Base-by-base conservation (phyloP, 2,797 vertebrate species). In the Sebastes variabilis region DNA sequence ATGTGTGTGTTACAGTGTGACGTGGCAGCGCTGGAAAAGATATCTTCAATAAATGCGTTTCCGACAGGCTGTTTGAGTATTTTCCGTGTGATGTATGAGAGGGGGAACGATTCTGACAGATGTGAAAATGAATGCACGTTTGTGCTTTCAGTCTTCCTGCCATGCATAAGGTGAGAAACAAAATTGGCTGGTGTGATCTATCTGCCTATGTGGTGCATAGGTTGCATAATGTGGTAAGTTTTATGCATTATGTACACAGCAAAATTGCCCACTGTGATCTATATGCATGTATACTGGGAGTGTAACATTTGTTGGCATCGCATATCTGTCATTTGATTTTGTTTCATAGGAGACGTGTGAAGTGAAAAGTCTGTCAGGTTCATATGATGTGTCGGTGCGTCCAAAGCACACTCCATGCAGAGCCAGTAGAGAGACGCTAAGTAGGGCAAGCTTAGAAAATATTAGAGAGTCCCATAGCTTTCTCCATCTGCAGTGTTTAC, bases 1-100 rank as follows among this genome's bases (percentile, higher is more conserved):
- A 42, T 61, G 55, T 24, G 60, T 34, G 14, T n/a, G 16, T 20
- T 56, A 10, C 7, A 46, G 49, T 49, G 58, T 38, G 38, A 66
- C 61, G n/a, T 24, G 24, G 10, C 27, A 12, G 7, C 16, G 12
- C 18, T 9, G 24, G 46, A 46, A 46, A 54, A 49, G 4, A 71
- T n/a, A 12, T 64, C 10, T 66, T 66, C 14, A 71, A 10, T 38
- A 32, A 58, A 55, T 46, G 52, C 72, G 66, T 84, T 24, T 72
- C 7, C 42, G 71, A 79, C 69, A 71, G 65, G 59, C 72, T 69
- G 73, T 32, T 52, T 52, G 46, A n/a, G 46, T n/a, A 22, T 54
- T 54, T 54, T 36, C 70, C 3, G 22, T 75, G 34, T 93, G 92
- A 92, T 88, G 79, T 80, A 89, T 91, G 88, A 88, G 75, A 68